Base-by-base conservation (phyloP, 2,797 vertebrate species). In the Champsocephalus esox region DNA sequence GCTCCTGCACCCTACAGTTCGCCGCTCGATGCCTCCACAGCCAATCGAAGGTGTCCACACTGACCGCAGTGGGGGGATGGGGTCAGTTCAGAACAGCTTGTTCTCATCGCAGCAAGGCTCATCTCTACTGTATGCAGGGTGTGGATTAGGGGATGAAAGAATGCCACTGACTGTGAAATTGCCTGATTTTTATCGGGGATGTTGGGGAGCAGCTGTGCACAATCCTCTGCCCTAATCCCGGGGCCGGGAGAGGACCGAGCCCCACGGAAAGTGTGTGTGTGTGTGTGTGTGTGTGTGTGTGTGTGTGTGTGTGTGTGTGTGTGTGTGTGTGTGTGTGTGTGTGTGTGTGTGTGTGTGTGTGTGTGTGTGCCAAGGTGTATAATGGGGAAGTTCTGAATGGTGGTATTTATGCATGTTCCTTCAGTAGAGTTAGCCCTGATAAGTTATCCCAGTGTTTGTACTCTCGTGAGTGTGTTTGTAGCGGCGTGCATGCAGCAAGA, bases 91-190 rank as follows among this genome's bases (percentile, higher is more conserved):
- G 75, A 87, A 75, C 87, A 88, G 88, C 83, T 82, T 84, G 88
- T 89, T 89, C 86, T 82, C 85, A 87, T 89, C 64, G 71, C 84
- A 55, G 72, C 58, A 48, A 82, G 89, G 89, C 90, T 91, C 90
- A 88, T 87, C 88, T 89, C 72, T 90, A 92, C 92, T 92, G 87
- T 93, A 90, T 83, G 91, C 86, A 66, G 89, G 85, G 80, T 81
- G 88, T 91, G 94, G 92, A 94, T 94, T 94, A 93, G 85, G 79
- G 92, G 91, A 94, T 92, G 93, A 94, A 92, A 94, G 91, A 93
- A 94, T 94, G 92, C 92, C 92, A 92, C 94, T 92, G 90, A 93
- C 93, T 95, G 94, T 94, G 93, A 95, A 95, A 95, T 94, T 95
- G 92, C 92, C 90, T 90, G 93, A 94, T 95, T 95, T 94, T 91